These are phyloP conservation scores for Crossaster papposus DNA, from an alignment of 53 echinoderm and acorn worm species.

Conservation along the genomic window DNA sequence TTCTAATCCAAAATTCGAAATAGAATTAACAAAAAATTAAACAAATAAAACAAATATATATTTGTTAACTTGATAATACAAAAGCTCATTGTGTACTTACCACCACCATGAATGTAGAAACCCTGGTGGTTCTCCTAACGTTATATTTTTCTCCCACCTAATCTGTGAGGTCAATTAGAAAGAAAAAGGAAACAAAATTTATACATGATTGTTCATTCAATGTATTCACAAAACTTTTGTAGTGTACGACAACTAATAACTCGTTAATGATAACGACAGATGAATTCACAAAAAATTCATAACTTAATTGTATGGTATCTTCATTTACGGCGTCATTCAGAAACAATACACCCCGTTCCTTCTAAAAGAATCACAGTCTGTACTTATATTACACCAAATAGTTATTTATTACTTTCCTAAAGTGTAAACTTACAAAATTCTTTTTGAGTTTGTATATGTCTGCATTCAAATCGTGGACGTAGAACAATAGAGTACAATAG, in stretches of 20 bases:
- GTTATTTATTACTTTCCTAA: not conserved
- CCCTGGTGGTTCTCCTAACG: slow-evolving; percentile 99
- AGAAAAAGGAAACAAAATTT: slow-evolving; percentile 34
- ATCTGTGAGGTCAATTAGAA: slow-evolving; percentile 75
- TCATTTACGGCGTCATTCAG: not conserved
- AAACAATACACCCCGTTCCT: not conserved
- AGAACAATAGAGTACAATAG: too few relatives aligned
- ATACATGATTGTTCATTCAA: slow-evolving; percentile 11
- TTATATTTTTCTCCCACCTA: slow-evolving; percentile 99
- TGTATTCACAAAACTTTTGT: not conserved
- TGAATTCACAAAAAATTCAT: not conserved
- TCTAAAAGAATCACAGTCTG: not conserved
- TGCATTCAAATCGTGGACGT: too few relatives aligned
- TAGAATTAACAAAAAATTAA: not conserved
- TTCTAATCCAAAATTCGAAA: not conserved
- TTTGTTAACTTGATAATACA: too few relatives aligned
- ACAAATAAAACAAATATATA: too few relatives aligned
- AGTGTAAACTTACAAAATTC: not conserved
- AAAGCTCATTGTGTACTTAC: too few relatives aligned
- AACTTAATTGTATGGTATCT: not conserved
- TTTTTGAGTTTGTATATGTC: not conserved
- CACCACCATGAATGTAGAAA: slow-evolving; percentile 99
- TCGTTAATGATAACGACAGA: not conserved
- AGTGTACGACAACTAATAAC: not conserved
- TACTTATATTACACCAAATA: not conserved